phyloP scores from a whole-genome alignment of 2,113 vertebrate genomes.

The Octodon degus region DNA sequence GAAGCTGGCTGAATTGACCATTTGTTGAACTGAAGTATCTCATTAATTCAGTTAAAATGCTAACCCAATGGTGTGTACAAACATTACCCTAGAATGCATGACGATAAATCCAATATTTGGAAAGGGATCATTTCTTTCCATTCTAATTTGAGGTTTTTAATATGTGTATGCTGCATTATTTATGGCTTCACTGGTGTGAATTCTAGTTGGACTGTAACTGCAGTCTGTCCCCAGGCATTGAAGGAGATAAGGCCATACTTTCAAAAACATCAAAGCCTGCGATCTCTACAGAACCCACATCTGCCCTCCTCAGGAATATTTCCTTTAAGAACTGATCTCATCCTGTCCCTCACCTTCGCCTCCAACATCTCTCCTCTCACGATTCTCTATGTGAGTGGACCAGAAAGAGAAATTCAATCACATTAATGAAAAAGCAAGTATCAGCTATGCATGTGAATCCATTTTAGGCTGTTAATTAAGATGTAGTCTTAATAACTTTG shows the following conservation, averaged over 20 bases:
- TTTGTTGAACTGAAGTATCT: conserved; percentile 50
- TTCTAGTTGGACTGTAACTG: neutral
- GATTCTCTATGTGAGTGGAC: neutral
- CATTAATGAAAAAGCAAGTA: neutral
- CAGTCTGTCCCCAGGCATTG: neutral
- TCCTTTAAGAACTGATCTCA: conserved; percentile 21
- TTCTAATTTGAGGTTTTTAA: neutral
- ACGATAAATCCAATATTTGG: neutral
- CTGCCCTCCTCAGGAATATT: neutral
- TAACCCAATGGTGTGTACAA: neutral
- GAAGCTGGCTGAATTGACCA: conserved; percentile 37
- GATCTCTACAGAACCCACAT: neutral
- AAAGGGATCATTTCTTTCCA: conserved; percentile 6
- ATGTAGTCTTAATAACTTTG: neutral
- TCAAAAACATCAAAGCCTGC: neutral
- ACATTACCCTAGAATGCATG: neutral
- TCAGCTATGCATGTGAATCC: neutral
- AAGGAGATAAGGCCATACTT: neutral
- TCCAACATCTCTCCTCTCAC: neutral
- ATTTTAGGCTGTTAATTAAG: neutral
- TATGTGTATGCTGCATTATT: neutral
- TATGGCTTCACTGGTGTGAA: neutral
- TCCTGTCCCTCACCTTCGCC: neutral
- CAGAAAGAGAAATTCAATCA: neutral
- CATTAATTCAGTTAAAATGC: conserved; percentile 57